These are phyloP conservation scores for Chascanopsetta lugubris DNA, from an alignment of 2,113 vertebrate species.

Conservation along the genomic window DNA sequence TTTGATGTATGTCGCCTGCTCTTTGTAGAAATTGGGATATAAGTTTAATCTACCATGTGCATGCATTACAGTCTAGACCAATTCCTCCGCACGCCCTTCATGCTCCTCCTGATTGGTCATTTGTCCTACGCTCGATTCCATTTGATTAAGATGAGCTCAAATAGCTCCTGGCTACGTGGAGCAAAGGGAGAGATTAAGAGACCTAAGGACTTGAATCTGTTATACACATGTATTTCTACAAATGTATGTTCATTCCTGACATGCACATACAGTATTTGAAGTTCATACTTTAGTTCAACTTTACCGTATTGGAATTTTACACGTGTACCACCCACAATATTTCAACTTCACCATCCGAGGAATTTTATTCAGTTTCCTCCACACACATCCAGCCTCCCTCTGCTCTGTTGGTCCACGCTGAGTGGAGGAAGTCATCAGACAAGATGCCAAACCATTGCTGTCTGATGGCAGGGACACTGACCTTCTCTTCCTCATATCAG, in stretches of 20 bases:
- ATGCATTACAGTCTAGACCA: slow-evolving; percentile 36
- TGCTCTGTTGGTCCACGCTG: slow-evolving; percentile 34
- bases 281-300: neutral
- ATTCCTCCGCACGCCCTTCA: slow-evolving; percentile 57
- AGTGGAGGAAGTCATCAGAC: slow-evolving; percentile 62
- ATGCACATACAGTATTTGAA: slow-evolving; percentile 1
- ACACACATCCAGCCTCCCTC: slow-evolving; percentile 6
- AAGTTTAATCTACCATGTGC: slow-evolving; percentile 43
- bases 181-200: slow-evolving; percentile 26
- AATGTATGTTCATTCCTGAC: neutral
- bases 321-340: neutral
- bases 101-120: slow-evolving; percentile 54
- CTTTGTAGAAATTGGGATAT: slow-evolving; percentile 30
- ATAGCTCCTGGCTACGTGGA: slow-evolving; percentile 30
- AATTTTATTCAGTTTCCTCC: slow-evolving; percentile 11
- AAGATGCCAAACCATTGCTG: slow-evolving; percentile 56
- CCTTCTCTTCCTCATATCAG: slow-evolving; percentile 79
- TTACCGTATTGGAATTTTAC: neutral
- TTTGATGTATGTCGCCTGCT: neutral
- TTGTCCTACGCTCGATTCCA: slow-evolving; percentile 55
- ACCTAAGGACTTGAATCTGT: slow-evolving; percentile 29
- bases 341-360: neutral
- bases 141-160: slow-evolving; percentile 61
- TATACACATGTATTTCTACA: neutral
- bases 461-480: slow-evolving; percentile 74